Evolutionary conservation across 1,140 invertebrate genomes (phyloP).

Genomic region (Carcinoscorpius rotundicauda): DNA sequence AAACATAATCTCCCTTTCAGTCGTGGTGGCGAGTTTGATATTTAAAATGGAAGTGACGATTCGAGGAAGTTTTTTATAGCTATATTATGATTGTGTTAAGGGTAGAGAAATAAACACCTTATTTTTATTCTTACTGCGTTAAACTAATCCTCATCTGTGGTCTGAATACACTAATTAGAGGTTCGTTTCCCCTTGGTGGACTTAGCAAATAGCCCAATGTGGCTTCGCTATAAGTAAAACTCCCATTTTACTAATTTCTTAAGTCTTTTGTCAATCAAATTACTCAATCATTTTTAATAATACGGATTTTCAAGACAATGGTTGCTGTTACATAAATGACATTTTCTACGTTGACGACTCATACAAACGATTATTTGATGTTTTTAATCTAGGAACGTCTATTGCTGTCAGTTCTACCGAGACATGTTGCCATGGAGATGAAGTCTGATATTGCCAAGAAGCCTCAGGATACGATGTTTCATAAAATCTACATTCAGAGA

Average conservation of each 20-base stretch:
- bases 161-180: no score
- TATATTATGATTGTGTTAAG: no score
- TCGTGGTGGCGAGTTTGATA: no score
- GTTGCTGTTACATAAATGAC: no score
- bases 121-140: no score
- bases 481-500: slow-evolving; percentile 94
- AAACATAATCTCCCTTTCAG: no score
- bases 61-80: no score
- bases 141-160: no score
- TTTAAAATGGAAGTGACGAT: no score
- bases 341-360: not conserved
- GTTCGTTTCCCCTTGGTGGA: no score
- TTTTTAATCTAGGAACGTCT: slow-evolving; percentile 61
- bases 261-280: no score
- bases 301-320: not conserved
- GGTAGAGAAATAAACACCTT: no score
- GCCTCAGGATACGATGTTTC: slow-evolving; percentile 82
- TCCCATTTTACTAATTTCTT: slow-evolving; percentile 1
- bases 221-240: not conserved
- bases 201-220: not conserved
- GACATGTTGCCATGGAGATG: slow-evolving; percentile 95
- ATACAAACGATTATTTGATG: slow-evolving; percentile 15
- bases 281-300: not conserved
- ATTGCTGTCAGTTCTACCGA: slow-evolving; percentile 78
- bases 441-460: slow-evolving; percentile 88